Base-by-base conservation (phyloP, 2,888 invertebrate genomes). In the Oasisia sp. region DNA sequence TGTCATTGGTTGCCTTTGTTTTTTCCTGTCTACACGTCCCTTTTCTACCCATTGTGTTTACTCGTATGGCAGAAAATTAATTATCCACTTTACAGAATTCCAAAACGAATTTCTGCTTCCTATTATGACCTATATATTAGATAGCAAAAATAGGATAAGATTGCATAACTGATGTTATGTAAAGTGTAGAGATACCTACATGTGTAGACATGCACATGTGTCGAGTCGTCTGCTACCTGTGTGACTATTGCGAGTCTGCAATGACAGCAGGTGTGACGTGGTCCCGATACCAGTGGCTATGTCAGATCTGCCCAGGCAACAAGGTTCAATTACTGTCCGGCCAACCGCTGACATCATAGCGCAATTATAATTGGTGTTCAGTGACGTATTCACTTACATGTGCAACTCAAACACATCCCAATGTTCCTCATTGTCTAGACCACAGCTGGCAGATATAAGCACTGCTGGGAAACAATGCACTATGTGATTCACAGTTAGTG, bases 371-470 rank as follows among this genome's bases (percentile, higher is more conserved):
- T 74, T 74, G 14, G 74, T 74, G 7, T 27, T 74, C 19, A 74
- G 74, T 7, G n/a, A 74, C n/a, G 74, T 74, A 19, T 74, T 74
- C 74, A 74, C 2, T 27, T 74, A 27, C 27, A 27, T 74, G 74
- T n/a, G 27, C 74, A 11, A 12, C 50, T 50, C 12, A 19, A 19
- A 74, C 27, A 19, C n/a, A n/a, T 74, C 74, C 74, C 74, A 7
- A 74, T 74, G 74, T 74, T 74, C 74, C 27, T 74, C 74, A 74
- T 74, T 74, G 74, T 74, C 74, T n/a, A 74, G 74, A 27, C 74
- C 74, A 14, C 74, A 74, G 74, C 74, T 74, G 74, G 19, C 74
- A 27, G n/a, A 19, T 74, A n/a, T 74, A 74, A 19, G 19, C 74
- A n/a, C 0, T n/a, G 74, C 27, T 74, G 5, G 74, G 27, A 74